phyloP scores from a whole-genome alignment of 2,113 vertebrate genomes.

The Geococcyx californianus region DNA sequence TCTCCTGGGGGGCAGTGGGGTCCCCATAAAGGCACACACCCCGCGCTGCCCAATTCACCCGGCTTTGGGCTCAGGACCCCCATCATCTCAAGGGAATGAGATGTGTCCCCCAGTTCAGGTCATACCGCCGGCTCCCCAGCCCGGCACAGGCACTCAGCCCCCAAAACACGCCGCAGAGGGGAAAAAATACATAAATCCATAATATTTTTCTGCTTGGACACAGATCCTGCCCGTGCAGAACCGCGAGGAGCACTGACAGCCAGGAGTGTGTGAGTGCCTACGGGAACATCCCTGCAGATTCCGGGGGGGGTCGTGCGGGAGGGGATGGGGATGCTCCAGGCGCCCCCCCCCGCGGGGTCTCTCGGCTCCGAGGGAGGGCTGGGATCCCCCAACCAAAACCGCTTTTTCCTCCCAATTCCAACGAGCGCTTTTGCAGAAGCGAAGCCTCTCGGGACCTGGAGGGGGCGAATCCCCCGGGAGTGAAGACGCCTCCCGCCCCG shows the following conservation, averaged over 20 bases:
- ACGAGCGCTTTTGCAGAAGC: neutral
- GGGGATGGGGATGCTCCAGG: neutral
- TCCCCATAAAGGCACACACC: fast-evolving
- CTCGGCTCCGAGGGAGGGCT: fast-evolving
- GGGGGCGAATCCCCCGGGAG: neutral
- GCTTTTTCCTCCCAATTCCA: neutral
- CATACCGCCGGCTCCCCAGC: neutral
- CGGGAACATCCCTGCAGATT: fast-evolving
- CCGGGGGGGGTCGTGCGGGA: fast-evolving
- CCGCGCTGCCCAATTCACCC: neutral
- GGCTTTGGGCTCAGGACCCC: neutral
- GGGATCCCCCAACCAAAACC: fast-evolving
- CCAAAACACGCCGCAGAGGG: fast-evolving
- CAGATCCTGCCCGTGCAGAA: neutral
- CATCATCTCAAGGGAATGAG: fast-evolving
- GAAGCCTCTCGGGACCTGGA: fast-evolving
- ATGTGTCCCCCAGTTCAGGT: neutral
- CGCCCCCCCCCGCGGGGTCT: fast-evolving
- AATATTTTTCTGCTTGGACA: fast-evolving
- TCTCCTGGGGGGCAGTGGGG: neutral
- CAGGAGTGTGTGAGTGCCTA: fast-evolving
- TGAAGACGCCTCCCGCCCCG: fast-evolving
- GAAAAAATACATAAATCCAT: fast-evolving
- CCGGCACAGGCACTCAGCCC: fast-evolving
- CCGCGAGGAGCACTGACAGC: fast-evolving